Base-by-base conservation (phyloP, 64 coral and sea anemone species). In the Acropora yongei region DNA sequence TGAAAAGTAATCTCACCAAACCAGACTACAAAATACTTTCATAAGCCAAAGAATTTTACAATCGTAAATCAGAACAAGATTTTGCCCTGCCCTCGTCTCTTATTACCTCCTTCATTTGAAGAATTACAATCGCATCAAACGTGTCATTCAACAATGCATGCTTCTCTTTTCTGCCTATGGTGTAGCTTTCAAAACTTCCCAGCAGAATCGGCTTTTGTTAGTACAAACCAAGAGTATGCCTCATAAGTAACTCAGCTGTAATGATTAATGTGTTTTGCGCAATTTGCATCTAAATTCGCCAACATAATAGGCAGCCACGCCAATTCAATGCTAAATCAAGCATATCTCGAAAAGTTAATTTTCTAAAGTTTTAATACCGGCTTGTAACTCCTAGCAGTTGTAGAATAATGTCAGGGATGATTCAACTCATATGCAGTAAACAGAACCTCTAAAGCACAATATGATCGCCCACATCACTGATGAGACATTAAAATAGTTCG, bases 211-310 rank as follows among this genome's bases (percentile, higher is more conserved):
- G 44, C 82, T 12, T 11, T 71, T 17, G 3, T 72, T n/a, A 71
- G 12, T 68, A 14, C 41, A 9, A 80, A 76, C 43, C 42, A 81
- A 81, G 51, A 84, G 14, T 68, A 45, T 30, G 79, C 39, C 8
- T 81, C 1, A 41, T 42, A 71, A 71, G 49, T 8, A 20, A 57
- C 47, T 78, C 75, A 48, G 43, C 18, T 1, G 7, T 43, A 4
- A 71, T 85, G 66, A 85, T 72, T 85, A 18, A 85, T 85, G 82
- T 68, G 48, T 68, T 71, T 13, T 44, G 82, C 10, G 82, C 41
- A 85, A 85, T 85, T 85, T 85, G 63, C 82, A 85, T 85, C 61
- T 85, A 85, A 85, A 85, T 48, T 85, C 82, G 18, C 17, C 65
- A 72, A 85, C 61, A 47, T 44, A n/a, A 17, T 17, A 13, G 16